phyloP scores from a whole-genome alignment of 2,797 vertebrate species.

The Sebastes itinus region DNA sequence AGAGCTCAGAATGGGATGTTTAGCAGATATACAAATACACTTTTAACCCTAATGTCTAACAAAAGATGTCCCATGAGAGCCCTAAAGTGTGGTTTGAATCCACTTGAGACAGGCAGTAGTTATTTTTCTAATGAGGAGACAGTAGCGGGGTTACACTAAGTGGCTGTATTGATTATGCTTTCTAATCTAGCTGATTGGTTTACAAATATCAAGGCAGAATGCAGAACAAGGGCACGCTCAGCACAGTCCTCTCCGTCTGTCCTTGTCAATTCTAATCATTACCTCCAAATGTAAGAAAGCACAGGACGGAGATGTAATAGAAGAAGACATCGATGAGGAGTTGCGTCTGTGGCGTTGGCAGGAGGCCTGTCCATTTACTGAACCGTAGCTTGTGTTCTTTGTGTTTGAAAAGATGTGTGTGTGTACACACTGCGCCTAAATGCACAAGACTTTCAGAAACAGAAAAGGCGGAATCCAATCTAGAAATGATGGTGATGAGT shows the following conservation, averaged over 20 bases:
- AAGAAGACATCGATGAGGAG: constrained; percentile 25
- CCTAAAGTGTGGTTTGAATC: not conserved
- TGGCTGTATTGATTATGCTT: constrained; percentile 56
- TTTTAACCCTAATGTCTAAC: not conserved
- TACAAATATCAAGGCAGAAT: constrained; percentile 55
- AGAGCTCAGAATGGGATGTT: not conserved
- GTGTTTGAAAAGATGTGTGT: not conserved
- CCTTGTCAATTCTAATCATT: constrained; percentile 61
- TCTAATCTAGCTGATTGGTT: constrained; percentile 69
- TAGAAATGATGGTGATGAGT: not conserved
- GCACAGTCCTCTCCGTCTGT: constrained; percentile 42
- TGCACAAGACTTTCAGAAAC: not conserved
- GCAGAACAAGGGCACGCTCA: constrained; percentile 49
- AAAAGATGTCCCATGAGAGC: not conserved
- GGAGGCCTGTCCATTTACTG: constrained; percentile 2
- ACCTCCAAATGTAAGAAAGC: constrained; percentile 13
- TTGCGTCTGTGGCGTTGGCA: constrained; percentile 10
- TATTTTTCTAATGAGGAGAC: constrained; percentile 17
- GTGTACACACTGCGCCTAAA: not conserved
- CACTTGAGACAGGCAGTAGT: not conserved
- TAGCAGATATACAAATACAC: not conserved
- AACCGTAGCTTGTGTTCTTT: not conserved
- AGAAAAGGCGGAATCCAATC: not conserved
- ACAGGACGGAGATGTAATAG: not conserved
- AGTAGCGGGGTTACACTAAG: constrained; percentile 18